Conservation (phyloP, 2,888 invertebrate species). For the Trisateles emortualis region DNA sequence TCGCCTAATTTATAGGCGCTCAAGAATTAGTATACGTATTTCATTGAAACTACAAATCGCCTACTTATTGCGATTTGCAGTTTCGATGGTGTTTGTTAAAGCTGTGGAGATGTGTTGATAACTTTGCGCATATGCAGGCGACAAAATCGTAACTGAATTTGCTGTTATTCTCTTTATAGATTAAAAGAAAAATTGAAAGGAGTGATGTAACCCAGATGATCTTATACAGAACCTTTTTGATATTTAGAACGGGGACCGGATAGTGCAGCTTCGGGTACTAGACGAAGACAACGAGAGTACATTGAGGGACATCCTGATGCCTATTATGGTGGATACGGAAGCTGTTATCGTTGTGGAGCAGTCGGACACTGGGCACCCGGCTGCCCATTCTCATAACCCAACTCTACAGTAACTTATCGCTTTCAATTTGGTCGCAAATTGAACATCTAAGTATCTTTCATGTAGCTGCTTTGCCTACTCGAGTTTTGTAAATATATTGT, state of each 20-base stretch:
- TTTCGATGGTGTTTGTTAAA: too few species aligned
- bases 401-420: too few species aligned
- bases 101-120: too few species aligned
- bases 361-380: slow-evolving; percentile 84
- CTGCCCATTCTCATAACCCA: slow-evolving; percentile 63
- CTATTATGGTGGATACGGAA: slow-evolving; percentile 88
- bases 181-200: not conserved
- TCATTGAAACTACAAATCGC: too few species aligned
- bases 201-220: not conserved
- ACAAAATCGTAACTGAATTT: not conserved
- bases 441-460: too few species aligned
- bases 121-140: not conserved
- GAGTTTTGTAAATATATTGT: not conserved
- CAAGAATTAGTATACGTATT: too few species aligned
- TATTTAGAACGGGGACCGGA: slow-evolving; percentile 7
- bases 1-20: too few species aligned
- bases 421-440: too few species aligned
- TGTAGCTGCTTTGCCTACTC: too few species aligned
- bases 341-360: slow-evolving; percentile 85
- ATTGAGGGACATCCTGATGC: slow-evolving; percentile 69
- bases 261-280: slow-evolving; percentile 10
- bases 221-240: slow-evolving; percentile 4
- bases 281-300: slow-evolving; percentile 29
- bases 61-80: too few species aligned
- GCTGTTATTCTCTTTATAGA: not conserved